Evolutionary conservation across 2,113 vertebrate genomes (phyloP).

Genomic region (Eclectus roratus): DNA sequence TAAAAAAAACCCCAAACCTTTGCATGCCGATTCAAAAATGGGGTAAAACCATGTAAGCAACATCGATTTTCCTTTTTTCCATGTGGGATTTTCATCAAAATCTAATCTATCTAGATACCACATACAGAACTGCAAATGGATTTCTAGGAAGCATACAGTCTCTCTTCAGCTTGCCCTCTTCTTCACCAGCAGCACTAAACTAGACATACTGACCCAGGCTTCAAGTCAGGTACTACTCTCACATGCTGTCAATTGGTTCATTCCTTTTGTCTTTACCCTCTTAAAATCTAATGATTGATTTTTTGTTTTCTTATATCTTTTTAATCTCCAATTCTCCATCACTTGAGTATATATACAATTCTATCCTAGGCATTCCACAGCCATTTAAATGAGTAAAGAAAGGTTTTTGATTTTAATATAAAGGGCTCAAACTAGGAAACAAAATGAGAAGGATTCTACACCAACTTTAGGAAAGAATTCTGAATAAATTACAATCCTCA

Average conservation of each 20-base stretch:
- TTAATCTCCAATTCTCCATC: not conserved
- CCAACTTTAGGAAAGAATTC: not conserved
- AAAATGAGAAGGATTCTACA: not conserved
- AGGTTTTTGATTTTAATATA: not conserved
- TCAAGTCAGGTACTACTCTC: not conserved
- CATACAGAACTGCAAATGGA: not conserved
- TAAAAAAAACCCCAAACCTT: not conserved
- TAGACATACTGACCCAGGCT: not conserved
- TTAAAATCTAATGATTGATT: not conserved
- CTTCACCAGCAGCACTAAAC: not conserved
- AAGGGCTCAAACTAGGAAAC: not conserved
- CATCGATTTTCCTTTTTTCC: rapidly evolving
- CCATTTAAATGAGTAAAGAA: not conserved
- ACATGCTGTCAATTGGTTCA: not conserved
- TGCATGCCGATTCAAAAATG: not conserved
- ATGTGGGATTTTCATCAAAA: not conserved
- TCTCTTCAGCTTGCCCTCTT: not conserved
- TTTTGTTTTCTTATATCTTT: not conserved
- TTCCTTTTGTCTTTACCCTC: not conserved
- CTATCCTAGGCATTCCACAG: not conserved
- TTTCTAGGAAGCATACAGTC: not conserved
- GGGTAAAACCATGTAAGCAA: not conserved
- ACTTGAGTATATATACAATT: not conserved
- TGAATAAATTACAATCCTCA: not conserved
- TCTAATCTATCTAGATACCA: not conserved